phyloP scores from a whole-genome alignment of 2,797 vertebrate genomes.

The Champsocephalus gunnari region DNA sequence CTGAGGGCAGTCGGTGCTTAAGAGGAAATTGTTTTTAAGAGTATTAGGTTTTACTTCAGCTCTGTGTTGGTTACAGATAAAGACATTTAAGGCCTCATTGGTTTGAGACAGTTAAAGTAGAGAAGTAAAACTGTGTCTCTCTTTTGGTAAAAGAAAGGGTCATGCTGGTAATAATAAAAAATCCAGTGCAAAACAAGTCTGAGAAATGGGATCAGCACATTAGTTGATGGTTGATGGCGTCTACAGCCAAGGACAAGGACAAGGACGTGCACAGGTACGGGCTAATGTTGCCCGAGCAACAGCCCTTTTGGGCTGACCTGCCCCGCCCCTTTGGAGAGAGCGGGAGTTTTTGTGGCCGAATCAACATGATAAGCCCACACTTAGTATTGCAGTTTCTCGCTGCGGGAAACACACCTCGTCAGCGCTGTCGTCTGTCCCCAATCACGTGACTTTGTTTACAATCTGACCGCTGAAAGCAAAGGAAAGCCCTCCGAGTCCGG shows the following conservation, averaged over 20 bases:
- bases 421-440: too few relatives aligned
- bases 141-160: neutral
- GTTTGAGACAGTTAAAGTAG: neutral
- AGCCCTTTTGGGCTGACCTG: too few relatives aligned
- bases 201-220: neutral
- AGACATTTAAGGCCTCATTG: neutral
- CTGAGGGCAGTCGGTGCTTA: conserved; percentile 1
- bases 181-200: neutral
- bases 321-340: too few relatives aligned
- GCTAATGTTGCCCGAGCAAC: too few relatives aligned
- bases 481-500: too few relatives aligned
- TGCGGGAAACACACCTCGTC: too few relatives aligned
- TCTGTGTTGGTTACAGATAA: neutral
- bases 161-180: neutral
- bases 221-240: neutral
- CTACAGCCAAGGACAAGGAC: neutral
- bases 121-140: neutral
- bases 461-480: too few relatives aligned
- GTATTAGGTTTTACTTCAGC: neutral
- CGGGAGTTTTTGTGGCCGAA: too few relatives aligned
- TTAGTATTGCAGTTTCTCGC: too few relatives aligned
- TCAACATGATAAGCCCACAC: too few relatives aligned
- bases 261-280: too few relatives aligned
- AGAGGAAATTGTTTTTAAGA: conserved; percentile 19
- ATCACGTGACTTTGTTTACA: too few relatives aligned